phyloP scores from a whole-genome alignment of 2,888 invertebrate species.

The Ametastegia equiseti region DNA sequence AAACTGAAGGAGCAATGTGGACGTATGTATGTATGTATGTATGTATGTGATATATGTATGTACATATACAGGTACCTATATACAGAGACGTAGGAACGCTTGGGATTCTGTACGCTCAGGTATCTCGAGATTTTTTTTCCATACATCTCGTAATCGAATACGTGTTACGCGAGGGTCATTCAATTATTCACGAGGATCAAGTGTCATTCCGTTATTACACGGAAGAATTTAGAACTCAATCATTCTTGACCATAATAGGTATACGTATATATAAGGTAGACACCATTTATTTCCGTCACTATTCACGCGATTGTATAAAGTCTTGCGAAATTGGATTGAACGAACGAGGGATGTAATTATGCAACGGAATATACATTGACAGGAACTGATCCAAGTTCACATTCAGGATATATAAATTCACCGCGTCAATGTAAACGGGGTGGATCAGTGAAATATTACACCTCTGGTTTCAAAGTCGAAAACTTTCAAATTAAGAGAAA shows the following conservation, averaged over 20 bases:
- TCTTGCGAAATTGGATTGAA: background rate
- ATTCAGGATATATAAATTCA: too few species aligned
- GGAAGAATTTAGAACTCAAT: background rate
- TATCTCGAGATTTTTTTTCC: background rate
- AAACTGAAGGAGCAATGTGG: background rate
- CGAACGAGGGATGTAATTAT: background rate
- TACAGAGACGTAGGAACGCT: too few species aligned
- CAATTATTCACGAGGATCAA: slow-evolving; percentile 26
- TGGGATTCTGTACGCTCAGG: slow-evolving; percentile 31
- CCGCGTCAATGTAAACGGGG: too few species aligned
- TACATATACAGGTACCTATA: slow-evolving; percentile 1
- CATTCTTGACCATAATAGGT: background rate
- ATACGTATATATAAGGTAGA: background rate
- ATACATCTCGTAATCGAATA: slow-evolving; percentile 37
- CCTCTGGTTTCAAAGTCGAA: too few species aligned
- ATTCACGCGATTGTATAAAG: background rate
- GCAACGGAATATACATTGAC: too few species aligned
- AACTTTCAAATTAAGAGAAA: too few species aligned
- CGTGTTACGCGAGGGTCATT: slow-evolving; percentile 17
- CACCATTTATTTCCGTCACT: too few species aligned
- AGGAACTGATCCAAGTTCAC: too few species aligned
- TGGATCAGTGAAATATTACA: too few species aligned
- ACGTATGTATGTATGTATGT: too few species aligned
- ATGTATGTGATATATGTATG: too few species aligned
- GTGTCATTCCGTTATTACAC: slow-evolving; percentile 11